Base-by-base conservation (phyloP, 2,797 vertebrate genomes). In the Argyrosomus regius region DNA sequence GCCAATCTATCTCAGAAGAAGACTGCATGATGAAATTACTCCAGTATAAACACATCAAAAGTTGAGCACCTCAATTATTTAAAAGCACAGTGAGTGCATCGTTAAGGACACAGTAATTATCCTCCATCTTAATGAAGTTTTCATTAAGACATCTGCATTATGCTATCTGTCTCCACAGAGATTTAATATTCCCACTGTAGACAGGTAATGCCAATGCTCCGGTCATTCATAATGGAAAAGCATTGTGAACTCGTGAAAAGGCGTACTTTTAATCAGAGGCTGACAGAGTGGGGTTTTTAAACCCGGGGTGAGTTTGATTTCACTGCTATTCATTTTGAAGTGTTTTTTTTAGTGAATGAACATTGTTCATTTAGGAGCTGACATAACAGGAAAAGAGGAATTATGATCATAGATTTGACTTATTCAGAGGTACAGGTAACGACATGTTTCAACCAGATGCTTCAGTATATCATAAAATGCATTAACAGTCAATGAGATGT, bases 81-180 rank as follows among this genome's bases (percentile, higher is more conserved):
- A 89, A 91, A 88, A 86, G 85, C 76, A 89, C 80, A 82, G 80
- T 9, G 53, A 93, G 89, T 85, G 86, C 90, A 83, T 87, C 83
- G 58, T 93, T 91, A 91, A 91, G 80, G 80, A 91, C 91, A 83
- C 70, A 81, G 81, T 94, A 94, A 95, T 95, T 95, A 94, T 92
- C 83, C 63, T 91, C 85, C 63, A 69, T 85, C 92, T 84, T 92
- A 93, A 93, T 94, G 87, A 94, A 93, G 88, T 91, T 94, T 94
- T 95, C 92, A 94, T 92, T 91, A 89, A 92, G 93, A 92, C 91
- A 90, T 92, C 92, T 93, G 87, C 87, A 89, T 92, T 90, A 87
- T 89, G 84, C 84, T 85, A 75, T 89, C 88, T 81, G 89, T 93
- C 90, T 92, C 91, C 80, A 72, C 79, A 62, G 92, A 93, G 93